These are phyloP conservation scores for Neogale vison DNA, from an alignment of 2,113 vertebrate genomes.

Conservation along the genomic window DNA sequence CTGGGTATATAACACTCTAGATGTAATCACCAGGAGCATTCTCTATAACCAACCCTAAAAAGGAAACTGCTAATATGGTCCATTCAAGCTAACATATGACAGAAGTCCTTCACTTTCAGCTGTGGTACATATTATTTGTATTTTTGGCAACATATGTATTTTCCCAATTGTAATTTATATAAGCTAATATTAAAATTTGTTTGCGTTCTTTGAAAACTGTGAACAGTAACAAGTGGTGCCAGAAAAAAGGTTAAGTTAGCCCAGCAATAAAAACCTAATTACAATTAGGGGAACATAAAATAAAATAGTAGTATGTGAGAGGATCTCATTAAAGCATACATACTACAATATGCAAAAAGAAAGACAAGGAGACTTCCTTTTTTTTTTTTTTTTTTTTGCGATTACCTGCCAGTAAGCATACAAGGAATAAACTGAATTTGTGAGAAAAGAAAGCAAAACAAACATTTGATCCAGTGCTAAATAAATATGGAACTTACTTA, in stretches of 20 bases:
- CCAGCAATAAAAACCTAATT: constrained; percentile 28
- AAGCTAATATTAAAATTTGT: constrained; percentile 65
- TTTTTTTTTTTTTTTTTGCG: neutral
- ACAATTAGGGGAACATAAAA: neutral
- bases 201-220: constrained; percentile 57
- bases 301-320: neutral
- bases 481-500: constrained; percentile 42
- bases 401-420: neutral
- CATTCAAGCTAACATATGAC: neutral
- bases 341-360: neutral
- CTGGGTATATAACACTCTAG: neutral
- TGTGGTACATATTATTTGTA: constrained; percentile 43
- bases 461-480: neutral
- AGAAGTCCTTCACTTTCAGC: constrained; percentile 43
- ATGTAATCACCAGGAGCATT: neutral
- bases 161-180: constrained; percentile 64
- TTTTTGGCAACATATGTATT: constrained; percentile 56
- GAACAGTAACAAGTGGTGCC: constrained; percentile 28
- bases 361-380: neutral
- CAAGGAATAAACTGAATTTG: constrained; percentile 35
- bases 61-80: neutral
- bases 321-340: neutral
- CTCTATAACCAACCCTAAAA: constrained; percentile 1
- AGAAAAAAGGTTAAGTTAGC: constrained; percentile 15
- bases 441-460: constrained; percentile 15